Conservation (phyloP, 1,140 invertebrate genomes). For the Pogonus chalceus region DNA sequence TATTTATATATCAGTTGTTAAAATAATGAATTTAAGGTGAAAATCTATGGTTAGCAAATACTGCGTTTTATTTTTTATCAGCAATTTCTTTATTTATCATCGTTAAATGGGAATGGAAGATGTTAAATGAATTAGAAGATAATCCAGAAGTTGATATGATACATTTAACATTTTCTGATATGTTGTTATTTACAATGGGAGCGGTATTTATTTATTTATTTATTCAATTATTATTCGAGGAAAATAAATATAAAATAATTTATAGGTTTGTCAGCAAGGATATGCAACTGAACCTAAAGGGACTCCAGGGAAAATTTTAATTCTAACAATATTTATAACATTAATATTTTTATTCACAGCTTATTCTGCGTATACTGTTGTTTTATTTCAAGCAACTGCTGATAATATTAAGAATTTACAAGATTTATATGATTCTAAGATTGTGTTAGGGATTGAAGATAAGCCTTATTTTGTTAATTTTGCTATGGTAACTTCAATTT, state of each 20-base stretch:
- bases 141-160: neutral
- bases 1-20: too few relatives aligned
- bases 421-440: slow-evolving; percentile 44
- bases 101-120: slow-evolving; percentile 16
- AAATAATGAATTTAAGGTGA: too few relatives aligned
- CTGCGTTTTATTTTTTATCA: too few relatives aligned
- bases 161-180: neutral
- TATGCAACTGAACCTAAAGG: slow-evolving; percentile 39
- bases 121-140: neutral
- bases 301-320: slow-evolving; percentile 37
- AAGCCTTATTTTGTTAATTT: too few relatives aligned
- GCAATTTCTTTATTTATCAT: too few relatives aligned
- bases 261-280: slow-evolving; percentile 41
- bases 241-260: too few relatives aligned
- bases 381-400: slow-evolving; percentile 46
- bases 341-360: slow-evolving; percentile 41
- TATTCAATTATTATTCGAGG: too few relatives aligned
- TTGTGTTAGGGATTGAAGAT: slow-evolving; percentile 47
- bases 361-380: slow-evolving; percentile 50
- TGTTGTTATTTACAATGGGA: neutral
- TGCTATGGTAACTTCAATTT: too few relatives aligned
- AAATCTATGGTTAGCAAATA: too few relatives aligned
- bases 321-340: slow-evolving; percentile 37
- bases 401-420: slow-evolving; percentile 40
- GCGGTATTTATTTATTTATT: slow-evolving; percentile 24